Evolutionary conservation across 2,797 vertebrate genomes (phyloP).

Genomic region (Darevskia nairensis): DNA sequence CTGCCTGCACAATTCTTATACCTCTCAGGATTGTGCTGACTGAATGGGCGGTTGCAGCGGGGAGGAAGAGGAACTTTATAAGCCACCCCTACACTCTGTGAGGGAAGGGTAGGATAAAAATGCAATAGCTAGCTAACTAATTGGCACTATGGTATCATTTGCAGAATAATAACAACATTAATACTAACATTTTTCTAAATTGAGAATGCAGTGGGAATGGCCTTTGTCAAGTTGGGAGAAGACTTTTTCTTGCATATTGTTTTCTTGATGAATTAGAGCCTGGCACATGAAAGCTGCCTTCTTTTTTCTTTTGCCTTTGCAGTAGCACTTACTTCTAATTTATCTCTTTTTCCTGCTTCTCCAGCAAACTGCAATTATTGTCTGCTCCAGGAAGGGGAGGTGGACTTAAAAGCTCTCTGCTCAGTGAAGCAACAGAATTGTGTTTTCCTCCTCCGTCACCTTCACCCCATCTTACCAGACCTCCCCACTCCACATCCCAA

Average conservation of each 20-base stretch:
- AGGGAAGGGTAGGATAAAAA: not conserved
- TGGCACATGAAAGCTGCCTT: not conserved
- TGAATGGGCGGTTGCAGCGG: not conserved
- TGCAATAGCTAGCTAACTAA: not conserved
- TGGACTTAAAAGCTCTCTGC: conserved; percentile 11
- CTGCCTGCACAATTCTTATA: not conserved
- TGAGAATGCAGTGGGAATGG: conserved; percentile 7
- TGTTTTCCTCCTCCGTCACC: not conserved
- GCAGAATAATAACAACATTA: conserved; percentile 7
- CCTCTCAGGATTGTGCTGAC: not conserved
- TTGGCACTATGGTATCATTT: conserved; percentile 35
- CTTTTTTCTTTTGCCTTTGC: not conserved
- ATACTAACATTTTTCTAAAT: not conserved
- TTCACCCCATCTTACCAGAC: not conserved
- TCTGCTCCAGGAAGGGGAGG: fast-evolving
- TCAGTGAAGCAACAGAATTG: not conserved
- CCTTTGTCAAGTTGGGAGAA: conserved; percentile 42
- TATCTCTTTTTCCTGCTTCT: not conserved
- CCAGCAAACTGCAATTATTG: not conserved
- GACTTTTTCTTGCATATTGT: conserved; percentile 18
- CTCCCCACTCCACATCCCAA: fast-evolving
- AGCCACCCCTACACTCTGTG: not conserved
- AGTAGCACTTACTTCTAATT: not conserved
- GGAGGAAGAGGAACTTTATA: not conserved
- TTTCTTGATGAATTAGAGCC: conserved; percentile 3